Evolutionary conservation across 2,113 vertebrate genomes (phyloP).

Genomic region (Meleagris gallopavo): DNA sequence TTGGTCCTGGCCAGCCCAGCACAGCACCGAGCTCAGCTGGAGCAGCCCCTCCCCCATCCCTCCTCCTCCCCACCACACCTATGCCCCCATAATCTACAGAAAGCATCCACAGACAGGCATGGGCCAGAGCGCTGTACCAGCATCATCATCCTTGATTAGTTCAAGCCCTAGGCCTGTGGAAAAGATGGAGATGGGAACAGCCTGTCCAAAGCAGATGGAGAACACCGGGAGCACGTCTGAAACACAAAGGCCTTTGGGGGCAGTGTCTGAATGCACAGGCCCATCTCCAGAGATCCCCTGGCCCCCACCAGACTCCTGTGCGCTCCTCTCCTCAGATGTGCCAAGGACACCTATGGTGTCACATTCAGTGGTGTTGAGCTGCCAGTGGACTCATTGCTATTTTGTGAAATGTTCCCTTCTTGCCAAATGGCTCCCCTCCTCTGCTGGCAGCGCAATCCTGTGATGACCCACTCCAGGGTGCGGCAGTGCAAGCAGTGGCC

Average conservation of each 20-base stretch:
- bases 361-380: neutral
- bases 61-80: neutral
- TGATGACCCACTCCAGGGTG: conserved; percentile 57
- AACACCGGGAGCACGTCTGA: neutral
- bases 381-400: neutral
- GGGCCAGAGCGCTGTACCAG: neutral
- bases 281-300: neutral
- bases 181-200: neutral
- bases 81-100: neutral
- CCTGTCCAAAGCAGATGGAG: neutral
- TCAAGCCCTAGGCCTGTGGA: neutral
- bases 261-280: neutral
- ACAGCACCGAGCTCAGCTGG: neutral
- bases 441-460: conserved; percentile 28
- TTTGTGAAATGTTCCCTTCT: conserved; percentile 32
- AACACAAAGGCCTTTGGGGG: neutral
- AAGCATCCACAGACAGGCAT: neutral
- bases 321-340: neutral
- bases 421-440: conserved; percentile 44
- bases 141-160: neutral
- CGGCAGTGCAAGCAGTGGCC: conserved; percentile 57
- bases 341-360: neutral
- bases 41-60: neutral
- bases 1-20: neutral
- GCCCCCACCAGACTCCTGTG: neutral